Evolutionary conservation across 2,888 invertebrate genomes (phyloP), one percentile per base, ranked within the genome.

Genomic region (Drosophila diplacantha): DNA sequence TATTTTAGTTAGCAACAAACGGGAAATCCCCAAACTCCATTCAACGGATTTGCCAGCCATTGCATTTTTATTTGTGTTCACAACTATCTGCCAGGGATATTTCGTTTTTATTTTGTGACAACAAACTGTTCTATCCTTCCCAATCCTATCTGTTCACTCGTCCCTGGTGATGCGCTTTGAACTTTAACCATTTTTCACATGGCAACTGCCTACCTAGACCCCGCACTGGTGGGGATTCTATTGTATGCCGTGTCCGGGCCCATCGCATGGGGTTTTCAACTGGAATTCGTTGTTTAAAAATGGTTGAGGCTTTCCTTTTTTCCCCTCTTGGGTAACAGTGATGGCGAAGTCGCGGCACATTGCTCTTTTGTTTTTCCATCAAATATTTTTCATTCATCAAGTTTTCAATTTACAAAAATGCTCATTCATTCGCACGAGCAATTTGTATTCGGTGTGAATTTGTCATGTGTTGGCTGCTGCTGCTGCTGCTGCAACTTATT

Each of bases 371-470:
- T 84, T 84, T 81, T 84, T 69, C 79, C 83, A 81, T 81, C 79
- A 84, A 81, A 82, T 83, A 84, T 85, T 83, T 83, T 84, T 81
- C 85, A 83, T 83, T 84, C 83, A 84, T 85, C 85, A 85, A 84
- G 83, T 78, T 85, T 85, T 85, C 81, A 84, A 84, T 83, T 85
- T 85, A 78, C 73, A 83, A 78, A 77, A 76, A 81, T 79, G 83
- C 70, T 75, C 85, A 79, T 83, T 78, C 77, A 76, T 74, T 84
- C 77, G 81, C 78, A 73, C 76, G 75, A 84, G 66, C 76, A 80
- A 84, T 84, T 74, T 84, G 84, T 78, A 81, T 84, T 83, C 73
- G 74, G 84, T 78, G 83, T 84, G 81, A 81, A 84, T 81, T 81
- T 84, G 80, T 81, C 84, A 84, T 81, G 83, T 81, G 80, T 63